Conservation (phyloP, 2,888 invertebrate genomes). For the Metalampra italica region DNA sequence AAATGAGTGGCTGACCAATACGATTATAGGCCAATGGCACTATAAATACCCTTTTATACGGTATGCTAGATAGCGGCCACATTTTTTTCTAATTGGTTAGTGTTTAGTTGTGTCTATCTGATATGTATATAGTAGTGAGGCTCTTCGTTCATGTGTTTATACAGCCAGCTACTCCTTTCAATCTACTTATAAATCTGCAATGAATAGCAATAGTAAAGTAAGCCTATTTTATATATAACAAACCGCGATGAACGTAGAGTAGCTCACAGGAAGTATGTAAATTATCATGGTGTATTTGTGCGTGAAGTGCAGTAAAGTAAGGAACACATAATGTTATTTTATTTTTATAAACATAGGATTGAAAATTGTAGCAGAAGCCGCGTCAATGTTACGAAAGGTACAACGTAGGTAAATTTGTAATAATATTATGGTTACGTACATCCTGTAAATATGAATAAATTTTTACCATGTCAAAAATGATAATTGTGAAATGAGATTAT, state of each 20-base stretch:
- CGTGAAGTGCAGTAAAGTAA: slow-evolving; percentile 66
- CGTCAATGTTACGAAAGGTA: slow-evolving; percentile 65
- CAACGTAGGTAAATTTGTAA: slow-evolving; percentile 67
- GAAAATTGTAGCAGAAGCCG: slow-evolving; percentile 48
- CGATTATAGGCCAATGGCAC: background rate
- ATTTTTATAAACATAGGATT: slow-evolving; percentile 69
- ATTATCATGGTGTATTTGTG: slow-evolving; percentile 46
- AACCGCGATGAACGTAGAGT: slow-evolving; percentile 11
- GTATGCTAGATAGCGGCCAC: background rate
- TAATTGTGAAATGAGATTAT: slow-evolving; percentile 74
- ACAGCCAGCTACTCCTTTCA: background rate
- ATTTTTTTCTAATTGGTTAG: too few species aligned
- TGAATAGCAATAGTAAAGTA: slow-evolving; percentile 17
- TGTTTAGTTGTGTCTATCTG: slow-evolving; percentile 7
- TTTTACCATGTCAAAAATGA: slow-evolving; percentile 70
- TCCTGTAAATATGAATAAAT: slow-evolving; percentile 68
- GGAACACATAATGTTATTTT: slow-evolving; percentile 57
- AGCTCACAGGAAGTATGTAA: slow-evolving; percentile 38
- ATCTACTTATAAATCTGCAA: slow-evolving; percentile 4
- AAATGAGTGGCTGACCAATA: background rate
- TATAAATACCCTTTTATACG: too few species aligned
- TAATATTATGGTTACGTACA: slow-evolving; percentile 51
- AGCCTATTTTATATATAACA: slow-evolving; percentile 7
- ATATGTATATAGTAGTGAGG: slow-evolving; percentile 42
- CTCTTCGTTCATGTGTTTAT: slow-evolving; percentile 19